These are phyloP conservation scores for Saxidomus purpurata DNA, from an alignment of 1,140 invertebrate genomes.

Conservation along the genomic window DNA sequence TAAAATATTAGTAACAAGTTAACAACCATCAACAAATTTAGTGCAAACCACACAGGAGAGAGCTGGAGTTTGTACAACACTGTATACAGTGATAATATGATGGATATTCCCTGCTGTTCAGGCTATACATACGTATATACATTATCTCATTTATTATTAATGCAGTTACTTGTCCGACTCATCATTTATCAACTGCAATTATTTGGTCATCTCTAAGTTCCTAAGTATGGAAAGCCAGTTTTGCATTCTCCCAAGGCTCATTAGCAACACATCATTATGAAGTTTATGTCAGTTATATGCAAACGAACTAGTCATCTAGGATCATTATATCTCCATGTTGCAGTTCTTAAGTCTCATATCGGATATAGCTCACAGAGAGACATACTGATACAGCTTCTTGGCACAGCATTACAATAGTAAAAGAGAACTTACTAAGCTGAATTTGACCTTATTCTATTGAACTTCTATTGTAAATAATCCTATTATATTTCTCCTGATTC, in stretches of 20 bases:
- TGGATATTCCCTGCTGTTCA: neutral
- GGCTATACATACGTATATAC: too few species aligned
- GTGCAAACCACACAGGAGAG: neutral
- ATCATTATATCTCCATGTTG: neutral
- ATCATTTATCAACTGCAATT: neutral
- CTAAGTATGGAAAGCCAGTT: neutral
- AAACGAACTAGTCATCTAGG: neutral
- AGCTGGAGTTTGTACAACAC: neutral
- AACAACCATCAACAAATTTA: neutral
- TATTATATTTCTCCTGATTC: too few species aligned
- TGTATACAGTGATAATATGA: conserved; percentile 38
- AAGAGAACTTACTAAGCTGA: too few species aligned
- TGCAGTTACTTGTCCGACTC: neutral
- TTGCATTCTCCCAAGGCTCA: neutral
- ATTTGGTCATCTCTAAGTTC: conserved; percentile 1
- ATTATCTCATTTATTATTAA: neutral
- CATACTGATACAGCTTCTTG: neutral
- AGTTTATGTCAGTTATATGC: neutral
- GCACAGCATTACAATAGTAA: too few species aligned
- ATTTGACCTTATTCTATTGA: too few species aligned
- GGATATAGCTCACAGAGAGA: neutral
- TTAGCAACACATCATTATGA: neutral
- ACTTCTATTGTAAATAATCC: too few species aligned
- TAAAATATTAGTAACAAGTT: too few species aligned
- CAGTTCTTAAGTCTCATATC: neutral